Evolutionary conservation across 2,113 vertebrate species (phyloP).

Genomic region (Rhinolophus ferrumequinum): DNA sequence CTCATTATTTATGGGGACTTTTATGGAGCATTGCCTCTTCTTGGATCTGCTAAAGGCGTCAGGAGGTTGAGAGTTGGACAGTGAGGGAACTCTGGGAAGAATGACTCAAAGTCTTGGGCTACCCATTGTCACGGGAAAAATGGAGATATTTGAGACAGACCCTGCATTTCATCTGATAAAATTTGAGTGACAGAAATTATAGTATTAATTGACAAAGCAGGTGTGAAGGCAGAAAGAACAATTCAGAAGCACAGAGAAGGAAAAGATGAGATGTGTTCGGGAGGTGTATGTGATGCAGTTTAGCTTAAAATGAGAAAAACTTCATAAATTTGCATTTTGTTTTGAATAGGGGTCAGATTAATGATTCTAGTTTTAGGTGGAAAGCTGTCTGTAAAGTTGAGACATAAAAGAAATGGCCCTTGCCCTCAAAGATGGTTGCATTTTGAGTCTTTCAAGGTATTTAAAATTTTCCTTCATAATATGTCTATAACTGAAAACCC

Average conservation of each 20-base stretch:
- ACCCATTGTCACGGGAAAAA: not conserved
- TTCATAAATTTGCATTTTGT: not conserved
- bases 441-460: not conserved
- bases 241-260: not conserved
- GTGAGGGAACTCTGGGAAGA: not conserved
- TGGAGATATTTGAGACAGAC: not conserved
- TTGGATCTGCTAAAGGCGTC: not conserved
- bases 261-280: not conserved
- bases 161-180: not conserved
- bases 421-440: not conserved
- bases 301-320: conserved; percentile 23
- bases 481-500: not conserved
- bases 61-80: not conserved
- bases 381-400: not conserved
- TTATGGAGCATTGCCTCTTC: not conserved
- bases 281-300: not conserved
- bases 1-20: conserved; percentile 26
- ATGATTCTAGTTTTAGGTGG: not conserved
- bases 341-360: not conserved
- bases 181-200: not conserved
- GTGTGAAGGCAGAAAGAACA: not conserved
- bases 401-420: not conserved
- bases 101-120: not conserved
- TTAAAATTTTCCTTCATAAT: conserved; percentile 9
- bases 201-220: not conserved